Evolutionary conservation across 2,113 vertebrate genomes (phyloP), one percentile per base, ranked within the genome.

Genomic region (Entomyzon cyanotis): DNA sequence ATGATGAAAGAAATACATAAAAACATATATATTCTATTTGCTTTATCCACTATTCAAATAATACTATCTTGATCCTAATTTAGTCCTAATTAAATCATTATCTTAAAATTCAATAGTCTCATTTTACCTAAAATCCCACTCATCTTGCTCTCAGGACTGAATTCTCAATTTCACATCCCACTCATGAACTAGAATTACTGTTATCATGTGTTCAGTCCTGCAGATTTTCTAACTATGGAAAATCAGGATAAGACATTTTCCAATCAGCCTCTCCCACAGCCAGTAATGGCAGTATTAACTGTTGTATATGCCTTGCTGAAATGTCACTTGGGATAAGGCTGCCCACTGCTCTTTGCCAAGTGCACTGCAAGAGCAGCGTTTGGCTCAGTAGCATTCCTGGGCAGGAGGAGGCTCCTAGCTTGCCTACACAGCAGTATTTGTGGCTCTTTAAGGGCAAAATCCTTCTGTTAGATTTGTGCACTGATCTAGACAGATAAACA

Each of bases 401-500:
- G 7, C 14, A 23, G 69, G 30, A 93, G 53, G 46, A 42, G 37
- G 21, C 39, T 93, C 71, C 41, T 6, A 47, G 56, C 49, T 83
- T 84, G 87, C 77, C 71, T 78, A 31, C 5, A 2, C 86, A 89
- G 76, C 79, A 81, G 7, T 11, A 63, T 84, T 55, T 92, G 35
- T 42, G 41, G 13, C 28, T 92, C 60, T 96, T 92, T 94, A 71
- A 82, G 71, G 91, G 87, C 63, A 92, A 92, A 91, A 85, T 55
- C 53, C 53, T 82, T 64, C 84, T 56, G 35, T 70, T 89, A 59
- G 60, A 89, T 87, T 37, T 91, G 93, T 79, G 91, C 84, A 94
- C 56, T 92, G 93, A 93, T 95, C 68, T 95, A 93, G 90, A 82
- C 74, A 95, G 87, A 92, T 89, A 83, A 84, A 67, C 73, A 94